A percentile compares a stretch with the other conserved stretches of the same genome.
These are phyloP conservation scores for Atta colombica DNA, from an alignment of 1,140 invertebrate genomes.

Conservation along the genomic window DNA sequence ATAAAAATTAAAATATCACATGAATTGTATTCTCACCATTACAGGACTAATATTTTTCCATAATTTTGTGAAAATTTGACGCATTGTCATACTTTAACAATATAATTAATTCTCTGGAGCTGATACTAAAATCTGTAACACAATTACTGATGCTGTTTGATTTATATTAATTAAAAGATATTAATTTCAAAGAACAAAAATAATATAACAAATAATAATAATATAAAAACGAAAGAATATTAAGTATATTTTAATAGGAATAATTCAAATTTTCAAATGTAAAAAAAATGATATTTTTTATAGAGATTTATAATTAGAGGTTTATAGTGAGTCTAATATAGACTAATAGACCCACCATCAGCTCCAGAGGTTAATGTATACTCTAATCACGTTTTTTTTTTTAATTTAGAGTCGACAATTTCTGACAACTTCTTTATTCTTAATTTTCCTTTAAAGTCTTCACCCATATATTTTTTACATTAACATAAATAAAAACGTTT, in stretches of 20 bases:
- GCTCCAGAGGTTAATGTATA: not conserved
- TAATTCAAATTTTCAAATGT: no score
- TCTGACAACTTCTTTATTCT: not conserved
- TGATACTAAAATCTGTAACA: no score
- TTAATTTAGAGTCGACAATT: not conserved
- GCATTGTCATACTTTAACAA: conserved; percentile 66
- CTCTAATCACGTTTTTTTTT: not conserved
- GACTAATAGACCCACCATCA: no score
- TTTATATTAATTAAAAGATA: no score
- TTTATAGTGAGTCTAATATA: no score
- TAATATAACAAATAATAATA: no score
- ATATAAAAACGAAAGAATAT: no score
- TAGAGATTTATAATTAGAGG: no score
- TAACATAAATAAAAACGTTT: not conserved
- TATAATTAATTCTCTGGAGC: not conserved
- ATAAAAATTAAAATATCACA: conserved; percentile 6
- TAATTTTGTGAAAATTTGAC: conserved; percentile 61
- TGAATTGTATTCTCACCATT: conserved; percentile 64
- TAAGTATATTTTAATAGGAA: no score
- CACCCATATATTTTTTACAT: not conserved
- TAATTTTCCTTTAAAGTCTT: not conserved
- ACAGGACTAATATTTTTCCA: conserved; percentile 62
- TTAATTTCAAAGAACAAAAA: no score
- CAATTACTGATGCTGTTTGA: no score
- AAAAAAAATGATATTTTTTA: no score